These are phyloP conservation scores for Synergus gifuensis DNA, from an alignment of 2,888 invertebrate species.

Conservation along the genomic window DNA sequence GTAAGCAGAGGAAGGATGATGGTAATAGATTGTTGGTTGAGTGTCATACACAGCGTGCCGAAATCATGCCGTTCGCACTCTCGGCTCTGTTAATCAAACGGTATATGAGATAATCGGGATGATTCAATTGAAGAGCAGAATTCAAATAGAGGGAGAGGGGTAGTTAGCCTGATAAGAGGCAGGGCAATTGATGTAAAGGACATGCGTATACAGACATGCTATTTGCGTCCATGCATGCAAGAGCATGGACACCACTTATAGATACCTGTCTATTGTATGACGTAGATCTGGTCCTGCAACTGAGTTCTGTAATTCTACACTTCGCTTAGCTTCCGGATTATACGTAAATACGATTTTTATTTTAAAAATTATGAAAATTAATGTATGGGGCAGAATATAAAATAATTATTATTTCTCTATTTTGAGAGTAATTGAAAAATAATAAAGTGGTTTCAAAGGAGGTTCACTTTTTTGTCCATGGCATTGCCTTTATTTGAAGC, in stretches of 20 bases:
- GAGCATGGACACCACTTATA: slow-evolving; percentile 50
- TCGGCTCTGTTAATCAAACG: slow-evolving; percentile 73
- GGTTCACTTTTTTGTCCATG: background rate
- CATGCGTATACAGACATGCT: slow-evolving; percentile 42
- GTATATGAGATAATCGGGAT: slow-evolving; percentile 51
- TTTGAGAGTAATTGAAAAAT: background rate
- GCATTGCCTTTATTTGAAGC: background rate
- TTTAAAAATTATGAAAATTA: too few species aligned
- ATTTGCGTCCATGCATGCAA: slow-evolving; percentile 34
- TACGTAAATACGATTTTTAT: too few species aligned
- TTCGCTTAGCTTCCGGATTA: too few species aligned
- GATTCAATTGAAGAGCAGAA: slow-evolving; percentile 24
- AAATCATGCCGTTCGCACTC: slow-evolving; percentile 69
- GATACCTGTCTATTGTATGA: slow-evolving; percentile 53
- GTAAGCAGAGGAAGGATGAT: background rate
- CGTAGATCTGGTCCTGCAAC: slow-evolving; percentile 40
- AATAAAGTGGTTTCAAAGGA: background rate
- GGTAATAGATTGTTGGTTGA: slow-evolving; percentile 70
- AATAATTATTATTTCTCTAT: background rate
- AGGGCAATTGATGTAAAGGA: slow-evolving; percentile 49
- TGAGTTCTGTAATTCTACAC: slow-evolving; percentile 48
- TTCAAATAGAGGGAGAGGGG: slow-evolving; percentile 18
- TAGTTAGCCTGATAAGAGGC: slow-evolving; percentile 46
- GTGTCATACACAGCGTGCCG: slow-evolving; percentile 71
- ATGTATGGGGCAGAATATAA: too few species aligned